A percentile compares a stretch with the other conserved stretches of the same genome.
Evolutionary conservation across 2,888 invertebrate genomes (phyloP).

Genomic region (Myopa testacea): DNA sequence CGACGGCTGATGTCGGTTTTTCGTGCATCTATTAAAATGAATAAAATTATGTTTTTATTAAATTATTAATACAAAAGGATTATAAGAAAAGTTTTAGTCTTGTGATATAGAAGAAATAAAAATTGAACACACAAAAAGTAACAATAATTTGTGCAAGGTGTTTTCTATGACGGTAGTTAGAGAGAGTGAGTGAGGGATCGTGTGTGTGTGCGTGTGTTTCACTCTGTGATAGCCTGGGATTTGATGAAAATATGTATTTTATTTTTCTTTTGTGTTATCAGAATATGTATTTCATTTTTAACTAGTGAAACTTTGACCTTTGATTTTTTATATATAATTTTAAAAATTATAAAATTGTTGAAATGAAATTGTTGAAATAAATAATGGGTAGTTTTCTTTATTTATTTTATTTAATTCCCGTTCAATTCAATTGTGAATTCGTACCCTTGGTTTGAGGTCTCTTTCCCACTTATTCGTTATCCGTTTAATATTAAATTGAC

Average conservation of each 20-base stretch:
- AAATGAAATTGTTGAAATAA: not conserved
- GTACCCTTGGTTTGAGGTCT: not conserved
- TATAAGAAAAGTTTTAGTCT: no score
- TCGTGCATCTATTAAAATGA: no score
- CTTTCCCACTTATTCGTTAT: conserved; percentile 9
- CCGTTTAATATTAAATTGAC: not conserved
- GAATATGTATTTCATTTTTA: not conserved
- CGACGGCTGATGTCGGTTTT: no score
- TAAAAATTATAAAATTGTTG: not conserved
- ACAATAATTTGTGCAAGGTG: no score
- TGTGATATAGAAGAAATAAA: no score
- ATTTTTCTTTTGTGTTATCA: not conserved
- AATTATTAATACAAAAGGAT: no score
- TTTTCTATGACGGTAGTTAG: no score
- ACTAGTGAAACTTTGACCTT: not conserved
- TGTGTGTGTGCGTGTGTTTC: not conserved
- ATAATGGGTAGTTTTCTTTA: not conserved
- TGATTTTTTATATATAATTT: no score
- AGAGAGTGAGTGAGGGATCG: not conserved
- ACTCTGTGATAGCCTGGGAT: not conserved
- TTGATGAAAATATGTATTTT: not conserved
- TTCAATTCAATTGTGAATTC: conserved; percentile 20
- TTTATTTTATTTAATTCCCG: not conserved
- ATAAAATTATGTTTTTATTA: no score
- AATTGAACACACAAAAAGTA: no score